Conservation (phyloP, 2,797 vertebrate genomes). For the Cyclopterus lumpus region DNA sequence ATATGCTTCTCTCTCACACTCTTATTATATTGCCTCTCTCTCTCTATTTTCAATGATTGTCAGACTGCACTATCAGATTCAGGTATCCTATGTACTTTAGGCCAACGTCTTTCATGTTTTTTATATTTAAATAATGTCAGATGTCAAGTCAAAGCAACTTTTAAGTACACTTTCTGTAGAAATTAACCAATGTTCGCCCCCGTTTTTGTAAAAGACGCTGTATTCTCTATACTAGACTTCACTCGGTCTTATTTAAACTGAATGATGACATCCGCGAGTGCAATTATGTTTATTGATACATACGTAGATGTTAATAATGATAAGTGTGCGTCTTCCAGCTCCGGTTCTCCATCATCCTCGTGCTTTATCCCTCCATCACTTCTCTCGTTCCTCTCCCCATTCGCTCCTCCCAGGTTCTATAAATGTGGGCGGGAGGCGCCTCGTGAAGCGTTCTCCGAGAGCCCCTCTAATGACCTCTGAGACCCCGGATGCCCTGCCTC, state of each 20-base stretch:
- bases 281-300: not conserved
- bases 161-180: not conserved
- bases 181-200: not conserved
- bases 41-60: not conserved
- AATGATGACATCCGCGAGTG: not conserved
- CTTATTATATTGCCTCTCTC: slow-evolving; percentile 7
- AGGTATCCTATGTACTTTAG: not conserved
- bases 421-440: slow-evolving; percentile 40
- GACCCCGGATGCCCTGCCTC: slow-evolving; percentile 71
- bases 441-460: slow-evolving; percentile 62
- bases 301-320: not conserved
- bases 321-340: not conserved
- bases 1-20: not conserved
- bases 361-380: slow-evolving; percentile 22
- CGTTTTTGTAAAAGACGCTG: too few species aligned
- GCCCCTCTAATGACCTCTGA: slow-evolving; percentile 77
- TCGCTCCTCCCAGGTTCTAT: not conserved
- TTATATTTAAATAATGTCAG: not conserved
- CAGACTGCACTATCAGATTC: not conserved
- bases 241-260: not conserved
- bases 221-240: not conserved
- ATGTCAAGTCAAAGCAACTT: not conserved
- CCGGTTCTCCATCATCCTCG: slow-evolving; percentile 6
- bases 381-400: not conserved
- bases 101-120: not conserved